Percentiles rank a stretch among this genome's conserved stretches.
Conservation (phyloP, 2,113 vertebrate species). For the Oncorhynchus masou region DNA sequence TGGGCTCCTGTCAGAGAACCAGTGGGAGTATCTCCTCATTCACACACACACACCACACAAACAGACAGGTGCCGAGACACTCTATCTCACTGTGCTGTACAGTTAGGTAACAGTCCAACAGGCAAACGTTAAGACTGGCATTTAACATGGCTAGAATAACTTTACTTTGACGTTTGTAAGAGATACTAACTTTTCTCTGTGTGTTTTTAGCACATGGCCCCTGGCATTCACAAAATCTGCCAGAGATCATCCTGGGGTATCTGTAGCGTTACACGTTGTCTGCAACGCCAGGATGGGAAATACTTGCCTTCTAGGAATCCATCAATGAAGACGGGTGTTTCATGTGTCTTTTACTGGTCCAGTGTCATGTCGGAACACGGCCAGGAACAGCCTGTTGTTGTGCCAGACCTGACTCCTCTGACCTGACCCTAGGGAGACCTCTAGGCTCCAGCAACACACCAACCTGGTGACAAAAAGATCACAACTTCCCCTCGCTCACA, state of each 20-base stretch:
- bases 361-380: not conserved
- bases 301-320: conserved; percentile 57
- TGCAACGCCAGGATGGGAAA: conserved; percentile 16
- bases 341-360: too few relatives aligned
- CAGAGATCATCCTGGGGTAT: not conserved
- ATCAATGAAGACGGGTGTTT: conserved; percentile 54
- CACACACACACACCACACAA: not conserved
- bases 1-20: conserved; percentile 11
- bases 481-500: too few relatives aligned
- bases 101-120: not conserved
- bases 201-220: conserved; percentile 31
- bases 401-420: too few relatives aligned
- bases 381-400: too few relatives aligned
- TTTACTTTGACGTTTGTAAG: conserved; percentile 39
- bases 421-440: too few relatives aligned
- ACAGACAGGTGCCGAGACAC: not conserved
- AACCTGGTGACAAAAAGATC: too few relatives aligned
- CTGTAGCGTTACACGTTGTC: not conserved
- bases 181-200: conserved; percentile 25
- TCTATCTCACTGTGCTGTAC: not conserved
- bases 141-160: conserved; percentile 35
- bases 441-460: too few relatives aligned
- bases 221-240: conserved; percentile 23
- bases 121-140: conserved; percentile 25
- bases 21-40: conserved; percentile 22